Evolutionary conservation across 1,140 invertebrate species (phyloP), one percentile per base, ranked within the genome.

Genomic region (Trinorchestia longiramus): DNA sequence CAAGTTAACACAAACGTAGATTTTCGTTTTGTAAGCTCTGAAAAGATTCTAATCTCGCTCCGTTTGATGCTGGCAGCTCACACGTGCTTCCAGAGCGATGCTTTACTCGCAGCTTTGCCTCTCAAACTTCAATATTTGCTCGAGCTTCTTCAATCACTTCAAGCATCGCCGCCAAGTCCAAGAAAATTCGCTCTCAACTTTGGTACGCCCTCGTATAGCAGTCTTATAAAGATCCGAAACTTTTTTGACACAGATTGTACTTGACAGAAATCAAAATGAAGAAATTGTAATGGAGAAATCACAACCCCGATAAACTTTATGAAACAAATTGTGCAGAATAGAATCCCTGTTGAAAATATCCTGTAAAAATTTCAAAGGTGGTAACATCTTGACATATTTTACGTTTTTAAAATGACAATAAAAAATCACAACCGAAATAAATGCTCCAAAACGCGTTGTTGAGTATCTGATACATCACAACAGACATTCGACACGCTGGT

Each of bases 141-240:
- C 92, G 44, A 94, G 92, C 44, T 94, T 94, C 92, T 94, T 94
- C 92, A 94, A 94, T 94, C 92, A 94, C 92, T 94, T 94, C 92
- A 94, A 94, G 92, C 92, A 94, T 94, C 92, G 92, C 92, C 92
- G 41, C 44, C 92, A 45, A 43, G 92, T 47, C 92, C 43, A 43
- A 47, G 44, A 94, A 94, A 94, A 94, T 94, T 47, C 44, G 92
- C 92, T 94, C 92, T 4, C 44, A 94, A 94, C 92, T 94, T 94
- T 45, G 40, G 44, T 40, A 40, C 43, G 92, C 92, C 43, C 92
- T 94, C 43, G 43, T 94, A 94, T 47, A 44, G 44, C 44, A 47
- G 40, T 94, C 92, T 91, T 91, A 91, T 42, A 91, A 91, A 91
- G 88, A 91, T 77, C 15, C 62, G 62, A 77, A 77, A 77, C 62